Conservation (phyloP, 2,888 invertebrate genomes). For the Ochlodes sylvanus region DNA sequence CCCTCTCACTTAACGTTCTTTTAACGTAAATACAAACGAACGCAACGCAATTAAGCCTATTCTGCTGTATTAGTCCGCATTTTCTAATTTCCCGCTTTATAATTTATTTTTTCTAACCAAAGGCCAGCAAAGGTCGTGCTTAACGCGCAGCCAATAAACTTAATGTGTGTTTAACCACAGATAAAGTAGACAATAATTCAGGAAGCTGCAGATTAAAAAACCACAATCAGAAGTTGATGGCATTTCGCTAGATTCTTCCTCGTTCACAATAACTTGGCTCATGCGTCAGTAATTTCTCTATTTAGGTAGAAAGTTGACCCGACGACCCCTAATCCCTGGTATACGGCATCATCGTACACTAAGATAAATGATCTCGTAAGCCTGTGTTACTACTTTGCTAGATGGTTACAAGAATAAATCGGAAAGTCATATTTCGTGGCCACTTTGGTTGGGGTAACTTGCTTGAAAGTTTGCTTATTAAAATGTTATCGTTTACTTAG, state of each 20-base stretch:
- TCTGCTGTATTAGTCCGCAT: conserved; percentile 8
- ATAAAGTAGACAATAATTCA: conserved; percentile 35
- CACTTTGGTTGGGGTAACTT: conserved; percentile 12
- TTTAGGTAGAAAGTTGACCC: conserved; percentile 62
- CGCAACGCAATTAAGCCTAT: conserved; percentile 21
- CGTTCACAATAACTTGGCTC: conserved; percentile 35
- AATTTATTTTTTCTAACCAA: conserved; percentile 28
- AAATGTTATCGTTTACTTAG: neutral
- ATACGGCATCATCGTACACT: conserved; percentile 36
- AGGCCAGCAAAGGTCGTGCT: conserved; percentile 34
- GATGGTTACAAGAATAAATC: conserved; percentile 36
- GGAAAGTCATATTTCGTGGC: conserved; percentile 32
- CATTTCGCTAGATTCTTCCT: conserved; percentile 32
- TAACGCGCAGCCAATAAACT: conserved; percentile 34
- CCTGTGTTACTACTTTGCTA: conserved; percentile 34
- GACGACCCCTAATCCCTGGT: conserved; percentile 49
- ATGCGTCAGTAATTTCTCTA: conserved; percentile 52
- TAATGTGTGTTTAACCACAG: conserved; percentile 38
- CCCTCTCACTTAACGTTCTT: conserved; percentile 7
- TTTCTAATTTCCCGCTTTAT: conserved; percentile 36
- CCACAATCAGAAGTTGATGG: conserved; percentile 38
- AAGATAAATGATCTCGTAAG: conserved; percentile 38
- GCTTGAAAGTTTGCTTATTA: conserved; percentile 28
- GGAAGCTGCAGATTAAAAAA: conserved; percentile 35
- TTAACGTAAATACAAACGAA: conserved; percentile 13